These are phyloP conservation scores for Patiria pectinifera DNA, from an alignment of 53 echinoderm and acorn worm genomes.

Conservation along the genomic window DNA sequence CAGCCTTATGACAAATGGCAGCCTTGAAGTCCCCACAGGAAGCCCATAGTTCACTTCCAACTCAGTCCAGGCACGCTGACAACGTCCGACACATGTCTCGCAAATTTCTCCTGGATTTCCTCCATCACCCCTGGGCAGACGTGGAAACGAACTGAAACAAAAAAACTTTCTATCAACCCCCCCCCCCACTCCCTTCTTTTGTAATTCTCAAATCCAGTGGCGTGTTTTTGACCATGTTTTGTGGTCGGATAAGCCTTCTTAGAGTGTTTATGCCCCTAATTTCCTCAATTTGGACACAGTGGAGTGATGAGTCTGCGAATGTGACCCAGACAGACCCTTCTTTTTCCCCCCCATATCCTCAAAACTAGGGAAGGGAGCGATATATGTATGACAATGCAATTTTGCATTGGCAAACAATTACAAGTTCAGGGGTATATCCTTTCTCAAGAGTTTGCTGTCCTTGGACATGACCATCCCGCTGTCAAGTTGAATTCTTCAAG, in stretches of 20 bases:
- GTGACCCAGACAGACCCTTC: neutral
- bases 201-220: neutral
- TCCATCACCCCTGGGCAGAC: slow-evolving; percentile 18
- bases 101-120: slow-evolving; percentile 28
- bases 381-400: neutral
- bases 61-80: slow-evolving; percentile 14
- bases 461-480: too few species aligned
- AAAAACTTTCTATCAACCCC: neutral
- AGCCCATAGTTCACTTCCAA: slow-evolving; percentile 62
- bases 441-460: too few species aligned
- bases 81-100: slow-evolving; percentile 23
- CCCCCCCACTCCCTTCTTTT: neutral
- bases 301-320: slow-evolving; percentile 30
- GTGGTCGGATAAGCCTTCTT: slow-evolving; percentile 32
- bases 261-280: slow-evolving; percentile 45
- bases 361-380: neutral
- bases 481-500: too few species aligned
- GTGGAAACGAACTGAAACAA: slow-evolving; percentile 9
- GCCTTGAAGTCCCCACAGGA: slow-evolving; percentile 24
- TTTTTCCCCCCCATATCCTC: neutral
- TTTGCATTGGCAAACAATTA: neutral
- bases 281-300: slow-evolving; percentile 34
- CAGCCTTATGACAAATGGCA: slow-evolving; percentile 38
- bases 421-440: too few species aligned
- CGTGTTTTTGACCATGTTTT: slow-evolving; percentile 20